These are phyloP conservation scores for Myripristis jacobus DNA, from an alignment of 2,797 vertebrate genomes.

Conservation along the genomic window DNA sequence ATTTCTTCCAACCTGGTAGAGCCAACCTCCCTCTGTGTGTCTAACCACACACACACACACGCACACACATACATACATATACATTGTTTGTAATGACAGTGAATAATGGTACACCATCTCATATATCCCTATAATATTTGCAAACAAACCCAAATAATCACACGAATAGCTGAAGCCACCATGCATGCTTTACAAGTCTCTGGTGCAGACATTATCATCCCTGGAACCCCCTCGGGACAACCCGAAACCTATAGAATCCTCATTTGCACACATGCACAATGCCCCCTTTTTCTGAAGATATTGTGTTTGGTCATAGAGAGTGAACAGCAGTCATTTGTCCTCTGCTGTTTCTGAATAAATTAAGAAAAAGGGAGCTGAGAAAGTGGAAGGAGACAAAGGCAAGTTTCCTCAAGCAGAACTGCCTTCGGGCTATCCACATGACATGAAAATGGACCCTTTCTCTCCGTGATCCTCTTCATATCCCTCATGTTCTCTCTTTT, in stretches of 20 bases:
- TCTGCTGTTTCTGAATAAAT: conserved; percentile 37
- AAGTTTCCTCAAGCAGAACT: conserved; percentile 30
- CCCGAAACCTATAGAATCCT: conserved; percentile 4
- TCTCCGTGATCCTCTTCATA: conserved; percentile 27
- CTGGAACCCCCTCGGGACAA: conserved; percentile 10
- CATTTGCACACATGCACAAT: conserved; percentile 18
- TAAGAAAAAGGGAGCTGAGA: conserved; percentile 16
- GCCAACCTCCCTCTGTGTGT: conserved; percentile 47
- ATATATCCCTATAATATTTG: background rate
- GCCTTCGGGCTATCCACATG: conserved; percentile 2
- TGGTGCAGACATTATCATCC: conserved; percentile 8
- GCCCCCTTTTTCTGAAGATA: conserved; percentile 26
- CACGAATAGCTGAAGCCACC: conserved; percentile 6
- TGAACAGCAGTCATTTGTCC: conserved; percentile 36
- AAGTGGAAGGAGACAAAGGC: conserved; percentile 44
- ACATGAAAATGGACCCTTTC: conserved; percentile 27
- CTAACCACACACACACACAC: background rate
- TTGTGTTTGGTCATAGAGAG: conserved; percentile 26
- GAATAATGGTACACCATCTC: background rate
- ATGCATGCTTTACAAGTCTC: conserved; percentile 14
- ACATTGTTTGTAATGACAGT: conserved; percentile 4
- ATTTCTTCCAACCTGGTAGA: conserved; percentile 83
- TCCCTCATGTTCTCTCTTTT: conserved; percentile 41
- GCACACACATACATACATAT: conserved; percentile 9
- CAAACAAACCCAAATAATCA: conserved; percentile 14